Base-by-base conservation (phyloP, 2,888 invertebrate species). In the Bembecia ichneumoniformis region DNA sequence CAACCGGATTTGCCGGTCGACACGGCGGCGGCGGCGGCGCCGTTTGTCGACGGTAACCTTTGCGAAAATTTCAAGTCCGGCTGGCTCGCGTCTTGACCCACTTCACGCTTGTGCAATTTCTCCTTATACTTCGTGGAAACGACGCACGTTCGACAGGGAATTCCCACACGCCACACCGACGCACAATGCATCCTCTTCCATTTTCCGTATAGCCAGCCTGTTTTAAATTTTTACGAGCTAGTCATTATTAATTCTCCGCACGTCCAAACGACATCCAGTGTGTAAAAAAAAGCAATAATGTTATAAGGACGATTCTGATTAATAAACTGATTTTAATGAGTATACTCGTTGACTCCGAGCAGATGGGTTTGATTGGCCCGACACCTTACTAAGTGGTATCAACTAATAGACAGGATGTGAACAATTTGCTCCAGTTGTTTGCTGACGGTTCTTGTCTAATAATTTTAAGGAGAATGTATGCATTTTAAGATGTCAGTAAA, bases 21-120 rank as follows among this genome's bases (percentile, higher is more conserved):
- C 59, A 65, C 65, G 56, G 64, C 68, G 66, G 62, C 59, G 60
- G 64, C 64, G 65, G 64, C 68, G 67, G 65, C 62, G 64, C 20
- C 49, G 54, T 35, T 66, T 62, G 68, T 70, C 63, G 71, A 59
- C 68, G 74, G 73, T 79, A 84, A 84, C 86, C 86, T 86, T 83
- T 84, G 80, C 82, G 77, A 79, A 80, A 82, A 81, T 79, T 68
- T 77, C 76, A 77, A 81, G 79, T 84, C 86, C 86, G 86, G 81
- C 81, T 77, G 80, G 71, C 84, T 82, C 28, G 28, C 28, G 28
- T 28, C 28, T 40, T 82, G 87, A 86, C 87, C 87, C 64, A 87
- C 86, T 72, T 86, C 58, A 64, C 58, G 70, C 77, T 86, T 83
- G 79, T 79, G 84, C 81, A 84, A 84, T 86, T 84, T 87, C 86